These are phyloP conservation scores for Isichthys henryi DNA, from an alignment of 2,113 vertebrate species.

Conservation along the genomic window DNA sequence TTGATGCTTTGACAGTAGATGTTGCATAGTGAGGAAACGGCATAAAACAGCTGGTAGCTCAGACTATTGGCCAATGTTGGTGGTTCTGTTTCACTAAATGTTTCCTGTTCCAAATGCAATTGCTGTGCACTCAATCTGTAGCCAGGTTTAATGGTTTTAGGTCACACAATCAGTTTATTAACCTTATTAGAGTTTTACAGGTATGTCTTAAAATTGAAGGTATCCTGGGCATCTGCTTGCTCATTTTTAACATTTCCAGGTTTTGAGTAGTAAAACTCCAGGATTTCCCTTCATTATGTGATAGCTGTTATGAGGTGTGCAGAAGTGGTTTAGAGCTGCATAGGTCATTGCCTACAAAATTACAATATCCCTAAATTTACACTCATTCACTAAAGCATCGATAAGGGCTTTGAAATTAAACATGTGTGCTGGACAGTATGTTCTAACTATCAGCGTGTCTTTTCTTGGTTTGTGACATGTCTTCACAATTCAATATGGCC, in stretches of 20 bases:
- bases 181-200: background rate
- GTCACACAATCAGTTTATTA: background rate
- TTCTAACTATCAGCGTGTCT: background rate
- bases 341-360: background rate
- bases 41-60: background rate
- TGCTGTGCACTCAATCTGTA: too few relatives aligned
- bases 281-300: background rate
- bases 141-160: background rate
- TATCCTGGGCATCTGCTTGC: background rate
- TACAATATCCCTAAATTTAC: background rate
- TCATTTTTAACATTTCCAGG: background rate
- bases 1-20: background rate
- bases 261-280: too few relatives aligned
- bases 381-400: background rate
- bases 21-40: background rate
- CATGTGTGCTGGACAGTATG: background rate
- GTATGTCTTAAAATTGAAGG: background rate
- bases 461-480: background rate
- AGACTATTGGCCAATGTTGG: background rate
- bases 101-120: background rate
- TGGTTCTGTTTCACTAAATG: background rate
- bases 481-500: background rate
- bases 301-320: background rate
- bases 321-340: background rate
- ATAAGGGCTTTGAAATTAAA: background rate